These are phyloP conservation scores for Agrilus cyanescens DNA, from an alignment of 2,888 invertebrate genomes.

Conservation along the genomic window DNA sequence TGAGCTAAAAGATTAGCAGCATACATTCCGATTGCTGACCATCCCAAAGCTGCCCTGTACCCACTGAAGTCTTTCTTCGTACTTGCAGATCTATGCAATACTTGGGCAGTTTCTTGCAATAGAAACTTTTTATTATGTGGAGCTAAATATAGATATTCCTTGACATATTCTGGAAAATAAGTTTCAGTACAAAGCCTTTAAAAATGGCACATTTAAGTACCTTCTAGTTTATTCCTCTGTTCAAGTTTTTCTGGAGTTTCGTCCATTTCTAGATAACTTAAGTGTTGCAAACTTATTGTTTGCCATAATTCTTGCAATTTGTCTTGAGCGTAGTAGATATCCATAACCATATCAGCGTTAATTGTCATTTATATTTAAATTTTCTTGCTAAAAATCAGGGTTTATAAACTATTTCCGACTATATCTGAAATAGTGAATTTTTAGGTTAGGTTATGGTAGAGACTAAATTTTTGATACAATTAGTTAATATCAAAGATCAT, in stretches of 20 bases:
- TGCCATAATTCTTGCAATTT: slow-evolving; percentile 56
- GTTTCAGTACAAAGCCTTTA: not conserved
- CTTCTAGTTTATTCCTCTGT: slow-evolving; percentile 65
- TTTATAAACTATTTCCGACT: slow-evolving; percentile 1
- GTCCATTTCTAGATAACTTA: slow-evolving; percentile 68
- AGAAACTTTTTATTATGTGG: slow-evolving; percentile 71
- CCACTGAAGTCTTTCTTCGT: slow-evolving; percentile 66
- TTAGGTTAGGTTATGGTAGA: too few species aligned
- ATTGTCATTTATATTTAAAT: slow-evolving; percentile 8
- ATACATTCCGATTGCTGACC: slow-evolving; percentile 74
- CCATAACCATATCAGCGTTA: slow-evolving; percentile 32
- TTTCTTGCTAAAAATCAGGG: slow-evolving; percentile 3
- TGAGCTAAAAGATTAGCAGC: slow-evolving; percentile 75
- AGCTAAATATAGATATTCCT: slow-evolving; percentile 64
- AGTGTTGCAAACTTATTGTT: slow-evolving; percentile 64
- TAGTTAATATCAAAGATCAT: too few species aligned
- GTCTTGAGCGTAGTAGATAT: slow-evolving; percentile 43
- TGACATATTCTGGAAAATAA: slow-evolving; percentile 54
- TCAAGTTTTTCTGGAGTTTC: slow-evolving; percentile 68
- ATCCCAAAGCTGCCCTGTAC: slow-evolving; percentile 68
- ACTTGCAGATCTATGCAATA: slow-evolving; percentile 60
- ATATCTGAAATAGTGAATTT: too few species aligned
- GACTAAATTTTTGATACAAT: too few species aligned
- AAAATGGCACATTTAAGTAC: slow-evolving; percentile 31
- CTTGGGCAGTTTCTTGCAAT: slow-evolving; percentile 61